A percentile compares a stretch with the other conserved stretches of the same genome.
Conservation (phyloP, 2,888 invertebrate genomes). For the Dolomedes plantarius region DNA sequence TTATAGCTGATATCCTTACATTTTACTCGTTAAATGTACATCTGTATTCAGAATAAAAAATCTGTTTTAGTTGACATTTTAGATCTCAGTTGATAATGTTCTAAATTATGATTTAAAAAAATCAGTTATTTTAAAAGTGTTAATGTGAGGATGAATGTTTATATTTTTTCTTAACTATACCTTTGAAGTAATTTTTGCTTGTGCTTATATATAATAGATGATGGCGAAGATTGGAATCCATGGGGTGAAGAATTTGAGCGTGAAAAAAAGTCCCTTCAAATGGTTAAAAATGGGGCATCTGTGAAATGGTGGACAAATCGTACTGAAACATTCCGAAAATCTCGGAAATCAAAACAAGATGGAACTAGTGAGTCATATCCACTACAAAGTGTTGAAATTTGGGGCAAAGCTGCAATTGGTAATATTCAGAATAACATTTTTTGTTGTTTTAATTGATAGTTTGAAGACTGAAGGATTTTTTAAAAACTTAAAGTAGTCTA, state of each 20-base stretch:
- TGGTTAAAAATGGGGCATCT: conserved; percentile 15
- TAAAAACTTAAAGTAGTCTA: too few relatives aligned
- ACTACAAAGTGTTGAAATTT: conserved; percentile 75
- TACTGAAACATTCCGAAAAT: conserved; percentile 64
- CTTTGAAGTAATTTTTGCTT: neutral
- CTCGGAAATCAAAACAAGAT: conserved; percentile 32
- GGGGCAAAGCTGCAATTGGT: conserved; percentile 77
- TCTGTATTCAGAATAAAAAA: too few relatives aligned
- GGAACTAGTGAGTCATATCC: conserved; percentile 9
- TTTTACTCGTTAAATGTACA: too few relatives aligned
- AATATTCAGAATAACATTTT: conserved; percentile 60
- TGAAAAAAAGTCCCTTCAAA: conserved; percentile 3
- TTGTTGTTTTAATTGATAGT: too few relatives aligned
- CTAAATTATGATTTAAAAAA: too few relatives aligned
- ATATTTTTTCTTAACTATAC: too few relatives aligned
- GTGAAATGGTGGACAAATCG: conserved; percentile 69
- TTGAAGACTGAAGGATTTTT: too few relatives aligned
- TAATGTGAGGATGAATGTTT: too few relatives aligned
- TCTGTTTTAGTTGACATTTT: too few relatives aligned
- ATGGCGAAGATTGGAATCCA: conserved; percentile 73
- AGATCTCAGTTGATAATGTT: too few relatives aligned
- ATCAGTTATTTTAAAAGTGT: too few relatives aligned
- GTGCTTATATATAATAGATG: conserved; percentile 19
- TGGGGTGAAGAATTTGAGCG: conserved; percentile 74
- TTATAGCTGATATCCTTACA: too few relatives aligned